Conservation (phyloP, 2,797 vertebrate species). For the Rhynchotus rufescens region DNA sequence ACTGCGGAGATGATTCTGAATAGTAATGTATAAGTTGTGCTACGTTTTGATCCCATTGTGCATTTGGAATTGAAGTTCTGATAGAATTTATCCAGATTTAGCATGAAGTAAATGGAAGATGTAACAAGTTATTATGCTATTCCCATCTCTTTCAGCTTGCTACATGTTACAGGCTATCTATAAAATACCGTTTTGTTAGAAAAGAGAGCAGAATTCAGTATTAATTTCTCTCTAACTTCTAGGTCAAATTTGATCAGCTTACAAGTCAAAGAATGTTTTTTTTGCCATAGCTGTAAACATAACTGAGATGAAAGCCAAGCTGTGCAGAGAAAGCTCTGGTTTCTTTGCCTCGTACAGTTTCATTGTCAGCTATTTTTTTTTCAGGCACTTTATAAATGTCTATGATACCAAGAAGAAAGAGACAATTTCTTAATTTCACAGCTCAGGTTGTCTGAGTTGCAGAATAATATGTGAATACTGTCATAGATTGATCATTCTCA, state of each 20-base stretch:
- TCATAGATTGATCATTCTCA: background rate
- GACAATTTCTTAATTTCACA: background rate
- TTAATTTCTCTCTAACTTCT: background rate
- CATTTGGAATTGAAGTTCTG: background rate
- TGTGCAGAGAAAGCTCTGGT: background rate
- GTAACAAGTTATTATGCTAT: background rate
- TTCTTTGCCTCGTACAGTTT: background rate
- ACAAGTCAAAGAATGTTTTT: slow-evolving; percentile 9
- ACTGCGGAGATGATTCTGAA: background rate
- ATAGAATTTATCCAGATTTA: background rate
- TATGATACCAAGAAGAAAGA: background rate
- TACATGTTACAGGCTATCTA: background rate
- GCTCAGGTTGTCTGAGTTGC: background rate
- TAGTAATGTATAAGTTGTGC: background rate
- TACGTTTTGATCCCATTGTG: background rate
- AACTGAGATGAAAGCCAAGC: background rate
- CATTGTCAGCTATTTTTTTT: slow-evolving; percentile 26
- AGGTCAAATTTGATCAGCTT: slow-evolving; percentile 37
- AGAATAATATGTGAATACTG: background rate
- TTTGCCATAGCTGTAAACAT: background rate
- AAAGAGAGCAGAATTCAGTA: background rate
- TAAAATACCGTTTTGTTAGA: background rate
- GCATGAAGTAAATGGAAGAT: background rate
- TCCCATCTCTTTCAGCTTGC: background rate
- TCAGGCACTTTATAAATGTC: background rate